Percentiles rank a stretch among this genome's conserved stretches.
Conservation (phyloP, 2,113 vertebrate genomes). For the Artemisiospiza belli region DNA sequence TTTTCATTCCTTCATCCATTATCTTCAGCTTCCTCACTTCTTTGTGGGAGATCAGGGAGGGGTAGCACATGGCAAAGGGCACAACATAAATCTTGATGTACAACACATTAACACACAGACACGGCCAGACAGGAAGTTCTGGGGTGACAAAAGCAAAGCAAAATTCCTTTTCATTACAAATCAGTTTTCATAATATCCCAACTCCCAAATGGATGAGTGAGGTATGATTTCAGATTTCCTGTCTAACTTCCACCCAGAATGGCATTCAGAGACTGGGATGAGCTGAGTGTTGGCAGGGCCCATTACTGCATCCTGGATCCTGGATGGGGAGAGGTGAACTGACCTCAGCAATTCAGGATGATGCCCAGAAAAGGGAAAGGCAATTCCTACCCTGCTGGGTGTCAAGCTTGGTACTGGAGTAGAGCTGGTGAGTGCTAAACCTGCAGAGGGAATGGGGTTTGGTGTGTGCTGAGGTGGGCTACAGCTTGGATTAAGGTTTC, state of each 20-base stretch:
- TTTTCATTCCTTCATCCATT: background rate
- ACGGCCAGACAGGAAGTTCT: background rate
- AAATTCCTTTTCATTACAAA: background rate
- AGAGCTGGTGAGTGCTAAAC: background rate
- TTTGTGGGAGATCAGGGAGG: background rate
- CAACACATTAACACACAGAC: accelerated
- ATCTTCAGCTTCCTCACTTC: background rate
- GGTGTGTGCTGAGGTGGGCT: background rate
- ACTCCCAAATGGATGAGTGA: background rate
- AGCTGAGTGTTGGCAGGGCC: background rate
- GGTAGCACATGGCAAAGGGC: accelerated
- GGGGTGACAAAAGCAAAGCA: background rate
- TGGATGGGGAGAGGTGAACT: background rate
- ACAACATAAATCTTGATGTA: background rate
- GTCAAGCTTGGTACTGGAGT: background rate
- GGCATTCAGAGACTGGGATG: background rate
- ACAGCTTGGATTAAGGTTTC: background rate
- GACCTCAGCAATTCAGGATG: background rate
- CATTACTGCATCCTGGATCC: background rate
- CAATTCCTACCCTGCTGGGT: background rate
- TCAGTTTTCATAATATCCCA: background rate
- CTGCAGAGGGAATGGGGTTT: background rate
- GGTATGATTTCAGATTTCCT: background rate
- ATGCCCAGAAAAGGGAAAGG: background rate
- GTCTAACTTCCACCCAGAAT: background rate